These are phyloP conservation scores for Pentalonia nigronervosa DNA, from an alignment of 1,140 invertebrate species.

Conservation along the genomic window DNA sequence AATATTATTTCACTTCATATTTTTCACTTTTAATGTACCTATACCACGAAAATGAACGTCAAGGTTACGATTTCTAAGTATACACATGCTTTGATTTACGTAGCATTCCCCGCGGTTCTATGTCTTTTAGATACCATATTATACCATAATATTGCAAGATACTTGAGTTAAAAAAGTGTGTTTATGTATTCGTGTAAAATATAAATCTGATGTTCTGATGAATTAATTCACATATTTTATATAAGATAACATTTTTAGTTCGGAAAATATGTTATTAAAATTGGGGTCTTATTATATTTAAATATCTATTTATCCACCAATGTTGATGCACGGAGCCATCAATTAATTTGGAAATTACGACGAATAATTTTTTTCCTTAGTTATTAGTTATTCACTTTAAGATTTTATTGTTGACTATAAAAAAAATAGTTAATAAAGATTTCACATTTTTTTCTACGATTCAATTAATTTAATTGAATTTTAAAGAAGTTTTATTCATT, in stretches of 20 bases:
- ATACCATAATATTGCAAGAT: background rate
- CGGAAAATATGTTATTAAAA: background rate
- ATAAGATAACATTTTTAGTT: background rate
- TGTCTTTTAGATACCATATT: background rate
- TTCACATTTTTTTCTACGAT: too few species aligned
- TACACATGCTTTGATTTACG: background rate
- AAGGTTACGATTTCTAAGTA: background rate
- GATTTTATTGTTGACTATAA: background rate
- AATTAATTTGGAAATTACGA: background rate
- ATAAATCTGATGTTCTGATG: too few species aligned
- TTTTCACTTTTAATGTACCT: background rate
- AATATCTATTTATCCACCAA: background rate
- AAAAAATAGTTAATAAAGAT: too few species aligned
- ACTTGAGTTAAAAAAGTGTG: background rate
- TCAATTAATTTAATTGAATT: too few species aligned
- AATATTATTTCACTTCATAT: background rate
- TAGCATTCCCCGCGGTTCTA: background rate
- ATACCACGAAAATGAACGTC: background rate
- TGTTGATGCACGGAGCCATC: background rate
- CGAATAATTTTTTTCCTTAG: background rate
- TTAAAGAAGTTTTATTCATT: too few species aligned
- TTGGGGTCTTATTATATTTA: too few species aligned
- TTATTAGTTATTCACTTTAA: background rate
- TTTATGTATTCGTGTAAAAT: too few species aligned
- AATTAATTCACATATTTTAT: background rate